Evolutionary conservation across 2,113 vertebrate species (phyloP).

Genomic region (Mellivora capensis): DNA sequence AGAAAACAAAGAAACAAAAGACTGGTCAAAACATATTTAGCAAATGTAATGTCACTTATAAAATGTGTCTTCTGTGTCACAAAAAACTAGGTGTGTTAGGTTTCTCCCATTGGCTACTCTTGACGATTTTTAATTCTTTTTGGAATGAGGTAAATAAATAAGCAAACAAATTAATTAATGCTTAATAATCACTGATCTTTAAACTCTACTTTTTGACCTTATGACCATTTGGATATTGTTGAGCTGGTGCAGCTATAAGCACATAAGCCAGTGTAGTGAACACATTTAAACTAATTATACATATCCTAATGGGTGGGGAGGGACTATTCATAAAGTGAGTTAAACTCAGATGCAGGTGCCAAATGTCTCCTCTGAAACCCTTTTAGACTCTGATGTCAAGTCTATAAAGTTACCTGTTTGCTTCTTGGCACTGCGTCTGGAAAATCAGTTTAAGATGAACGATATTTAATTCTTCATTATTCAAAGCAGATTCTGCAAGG

Average conservation of each 20-base stretch:
- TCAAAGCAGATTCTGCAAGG: constrained; percentile 26
- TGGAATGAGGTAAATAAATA: not conserved
- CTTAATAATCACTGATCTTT: not conserved
- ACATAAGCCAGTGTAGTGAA: not conserved
- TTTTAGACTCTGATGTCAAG: not conserved
- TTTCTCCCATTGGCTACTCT: not conserved
- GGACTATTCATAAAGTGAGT: not conserved
- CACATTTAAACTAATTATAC: not conserved
- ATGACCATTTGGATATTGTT: not conserved
- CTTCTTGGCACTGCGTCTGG: constrained; percentile 48
- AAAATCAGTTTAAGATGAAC: constrained; percentile 47
- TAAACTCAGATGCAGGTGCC: constrained; percentile 1
- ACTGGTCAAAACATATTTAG: not conserved
- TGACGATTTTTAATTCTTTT: not conserved
- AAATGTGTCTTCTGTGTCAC: not conserved
- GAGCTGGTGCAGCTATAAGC: not conserved
- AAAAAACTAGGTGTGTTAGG: not conserved
- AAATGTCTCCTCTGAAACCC: not conserved
- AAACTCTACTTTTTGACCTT: not conserved
- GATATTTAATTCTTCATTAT: constrained; percentile 47
- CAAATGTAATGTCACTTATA: not conserved
- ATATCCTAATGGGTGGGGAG: not conserved
- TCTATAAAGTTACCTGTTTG: not conserved
- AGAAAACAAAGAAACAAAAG: not conserved
- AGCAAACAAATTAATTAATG: not conserved